Base-by-base conservation (phyloP, 2,888 invertebrate genomes). In the Saturnia japonica region DNA sequence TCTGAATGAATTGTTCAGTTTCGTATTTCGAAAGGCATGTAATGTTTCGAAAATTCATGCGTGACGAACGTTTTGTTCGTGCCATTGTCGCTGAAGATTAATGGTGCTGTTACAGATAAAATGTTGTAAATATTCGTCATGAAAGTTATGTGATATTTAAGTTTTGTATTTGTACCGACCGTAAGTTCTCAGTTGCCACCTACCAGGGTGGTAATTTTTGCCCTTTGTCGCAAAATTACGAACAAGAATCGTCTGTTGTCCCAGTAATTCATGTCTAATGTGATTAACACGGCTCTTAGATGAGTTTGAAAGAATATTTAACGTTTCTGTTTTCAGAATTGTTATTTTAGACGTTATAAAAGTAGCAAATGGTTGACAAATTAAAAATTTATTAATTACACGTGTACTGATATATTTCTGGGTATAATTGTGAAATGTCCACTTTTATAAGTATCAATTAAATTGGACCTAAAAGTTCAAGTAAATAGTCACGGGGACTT, bases 11-110 rank as follows among this genome's bases (percentile, higher is more conserved):
- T 74, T 68, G 73, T 71, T 70, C 69, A 42, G 62, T 71, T 71
- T 74, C 74, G 76, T 60, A 6, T 28, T 9, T 28, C 25, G 25
- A 60, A 60, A 60, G 28, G 72, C 72, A 73, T 76, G 80, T 85
- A 85, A 85, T 84, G 83, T 84, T 79, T 82, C 80, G 84, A 78
- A 86, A 82, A 84, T 78, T 78, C 77, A 81, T 75, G 78, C 82
- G 79, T 85, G 82, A 82, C 82, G 78, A 74, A 73, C 73, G 73
- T 80, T 80, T 76, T 71, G 76, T 82, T 81, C 81, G 80, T 82
- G 73, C 77, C 77, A 78, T 76, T 79, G 80, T 71, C 57, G 77
- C 73, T 70, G n/a, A 67, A 67, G 70, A 70, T 72, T 68, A 66
- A 68, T 57, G 45, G 51, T 22, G 42, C 11, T 70, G 42, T 54